Percentiles rank a stretch among this genome's conserved stretches.
phyloP scores from a whole-genome alignment of 2,797 vertebrate species.

The Channallabes apus region DNA sequence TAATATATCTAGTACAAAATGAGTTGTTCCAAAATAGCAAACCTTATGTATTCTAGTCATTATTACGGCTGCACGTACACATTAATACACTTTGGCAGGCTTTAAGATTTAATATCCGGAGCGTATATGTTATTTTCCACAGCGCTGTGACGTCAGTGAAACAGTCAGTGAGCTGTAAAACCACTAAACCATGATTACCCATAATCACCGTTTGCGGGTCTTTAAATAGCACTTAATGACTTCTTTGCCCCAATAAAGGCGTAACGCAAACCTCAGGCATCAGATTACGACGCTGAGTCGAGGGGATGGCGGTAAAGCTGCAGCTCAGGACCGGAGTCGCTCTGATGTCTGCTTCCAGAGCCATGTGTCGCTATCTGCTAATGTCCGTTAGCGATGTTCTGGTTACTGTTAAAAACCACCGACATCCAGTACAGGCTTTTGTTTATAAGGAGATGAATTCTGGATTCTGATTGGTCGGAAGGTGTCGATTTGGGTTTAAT shows the following conservation, averaged over 20 bases:
- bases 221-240: slow-evolving; percentile 43
- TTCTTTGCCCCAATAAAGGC: slow-evolving; percentile 19
- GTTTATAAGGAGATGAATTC: not conserved
- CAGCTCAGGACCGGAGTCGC: not conserved
- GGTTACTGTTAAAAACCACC: not conserved
- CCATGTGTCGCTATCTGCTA: not conserved
- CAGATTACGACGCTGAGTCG: slow-evolving; percentile 24
- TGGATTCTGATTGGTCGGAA: not conserved
- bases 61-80: too few species aligned
- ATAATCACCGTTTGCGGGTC: slow-evolving; percentile 45
- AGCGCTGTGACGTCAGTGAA: slow-evolving; percentile 6
- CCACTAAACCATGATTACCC: slow-evolving; percentile 42
- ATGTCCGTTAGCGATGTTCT: not conserved
- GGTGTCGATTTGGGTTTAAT: not conserved
- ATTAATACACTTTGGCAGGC: too few species aligned
- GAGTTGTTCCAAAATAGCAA: too few species aligned
- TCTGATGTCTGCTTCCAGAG: not conserved
- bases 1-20: too few species aligned
- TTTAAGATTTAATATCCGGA: not conserved
- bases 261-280: slow-evolving; percentile 28
- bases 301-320: not conserved
- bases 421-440: not conserved
- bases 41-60: too few species aligned
- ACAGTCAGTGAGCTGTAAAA: slow-evolving; percentile 22
- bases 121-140: not conserved